Evolutionary conservation across 2,888 invertebrate genomes (phyloP).

Genomic region (Hydropsyche betteni): DNA sequence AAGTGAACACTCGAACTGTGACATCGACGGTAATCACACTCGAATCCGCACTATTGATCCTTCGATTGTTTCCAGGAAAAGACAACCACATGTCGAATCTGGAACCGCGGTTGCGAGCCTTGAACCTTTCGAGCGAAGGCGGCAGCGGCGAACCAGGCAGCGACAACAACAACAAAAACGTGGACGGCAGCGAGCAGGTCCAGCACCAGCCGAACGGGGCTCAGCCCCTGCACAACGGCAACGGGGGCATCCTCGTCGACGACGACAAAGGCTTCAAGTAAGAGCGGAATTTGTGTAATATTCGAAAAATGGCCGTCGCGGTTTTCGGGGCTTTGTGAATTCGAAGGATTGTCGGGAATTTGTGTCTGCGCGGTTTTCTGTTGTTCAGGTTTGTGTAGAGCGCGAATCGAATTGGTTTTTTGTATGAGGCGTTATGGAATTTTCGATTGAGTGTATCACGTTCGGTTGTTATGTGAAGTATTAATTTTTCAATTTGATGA

Average conservation of each 20-base stretch:
- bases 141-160: slow-evolving; percentile 59
- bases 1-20: too few species aligned
- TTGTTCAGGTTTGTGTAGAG: too few species aligned
- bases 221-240: slow-evolving; percentile 67
- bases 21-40: too few species aligned
- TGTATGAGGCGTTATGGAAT: too few species aligned
- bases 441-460: too few species aligned
- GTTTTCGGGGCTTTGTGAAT: too few species aligned
- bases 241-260: slow-evolving; percentile 67
- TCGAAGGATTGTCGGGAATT: too few species aligned
- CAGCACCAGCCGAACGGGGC: slow-evolving; percentile 54
- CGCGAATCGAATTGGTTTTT: too few species aligned
- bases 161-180: slow-evolving; percentile 57
- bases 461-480: too few species aligned
- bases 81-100: slow-evolving; percentile 67
- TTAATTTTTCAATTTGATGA: too few species aligned
- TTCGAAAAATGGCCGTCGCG: too few species aligned
- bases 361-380: too few species aligned
- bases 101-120: slow-evolving; percentile 72
- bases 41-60: neutral
- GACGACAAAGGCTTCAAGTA: slow-evolving; percentile 92
- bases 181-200: slow-evolving; percentile 58
- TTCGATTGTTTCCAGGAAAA: slow-evolving; percentile 60
- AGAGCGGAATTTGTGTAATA: slow-evolving; percentile 59
- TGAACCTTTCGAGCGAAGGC: slow-evolving; percentile 68